Evolutionary conservation across 2,888 invertebrate genomes (phyloP), one percentile per base, ranked within the genome.

Genomic region (Ectropis crepuscularia): DNA sequence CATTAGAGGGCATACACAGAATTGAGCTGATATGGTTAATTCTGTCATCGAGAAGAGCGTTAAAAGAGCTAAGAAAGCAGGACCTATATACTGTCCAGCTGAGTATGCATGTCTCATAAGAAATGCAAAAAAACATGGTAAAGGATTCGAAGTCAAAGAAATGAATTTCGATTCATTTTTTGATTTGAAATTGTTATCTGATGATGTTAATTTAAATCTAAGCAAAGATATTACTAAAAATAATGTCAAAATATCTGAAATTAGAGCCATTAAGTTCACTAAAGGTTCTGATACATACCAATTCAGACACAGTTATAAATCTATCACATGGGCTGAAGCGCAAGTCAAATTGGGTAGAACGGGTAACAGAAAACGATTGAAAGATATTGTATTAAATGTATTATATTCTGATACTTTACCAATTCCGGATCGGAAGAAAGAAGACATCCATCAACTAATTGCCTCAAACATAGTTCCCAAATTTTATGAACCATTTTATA

Each of bases 401-500:
- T n/a, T n/a, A n/a, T n/a, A n/a, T n/a, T n/a, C n/a, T n/a, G n/a
- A n/a, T n/a, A n/a, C n/a, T n/a, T n/a, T n/a, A n/a, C n/a, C 64
- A 58, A 60, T 67, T 53, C 62, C 67, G n/a, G 6, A 69, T 43
- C 8, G 63, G 47, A 67, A 67, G 16, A 69, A 57, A 65, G 65
- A 67, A 55, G 69, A 69, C 53, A 69, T 69, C 59, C 65, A 54
- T 47, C 67, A n/a, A n/a, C n/a, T n/a, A n/a, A n/a, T n/a, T n/a
- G n/a, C n/a, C n/a, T n/a, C n/a, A n/a, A n/a, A n/a, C n/a, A n/a
- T n/a, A n/a, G n/a, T n/a, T n/a, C n/a, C n/a, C n/a, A n/a, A n/a
- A n/a, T n/a, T n/a, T n/a, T 69, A 69, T 59, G 67, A 67, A 67
- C 67, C 65, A 49, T 67, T 41, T 67, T 69, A 41, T 69, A 69